These are phyloP conservation scores for Bradypus variegatus DNA, from an alignment of 2,797 vertebrate genomes.

Conservation along the genomic window DNA sequence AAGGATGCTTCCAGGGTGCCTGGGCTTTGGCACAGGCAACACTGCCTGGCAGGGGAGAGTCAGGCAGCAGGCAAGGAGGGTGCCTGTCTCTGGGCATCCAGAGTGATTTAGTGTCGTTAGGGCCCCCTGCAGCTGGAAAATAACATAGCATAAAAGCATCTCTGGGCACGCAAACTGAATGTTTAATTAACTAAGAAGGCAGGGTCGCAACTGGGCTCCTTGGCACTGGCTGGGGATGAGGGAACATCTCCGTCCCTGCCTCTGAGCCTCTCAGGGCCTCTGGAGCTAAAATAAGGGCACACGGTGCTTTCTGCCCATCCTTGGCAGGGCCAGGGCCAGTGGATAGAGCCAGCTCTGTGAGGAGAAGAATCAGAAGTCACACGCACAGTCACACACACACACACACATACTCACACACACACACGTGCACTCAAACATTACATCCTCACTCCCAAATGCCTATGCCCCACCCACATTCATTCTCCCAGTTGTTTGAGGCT, in stretches of 20 bases:
- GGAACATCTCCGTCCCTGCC: conserved; percentile 8
- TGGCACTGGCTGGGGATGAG: background rate
- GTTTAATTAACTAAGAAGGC: conserved; percentile 48
- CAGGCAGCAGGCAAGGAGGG: background rate
- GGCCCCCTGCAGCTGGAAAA: conserved; percentile 39
- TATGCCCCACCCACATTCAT: background rate
- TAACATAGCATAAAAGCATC: conserved; percentile 36
- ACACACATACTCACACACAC: background rate
- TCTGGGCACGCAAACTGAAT: conserved; percentile 1
- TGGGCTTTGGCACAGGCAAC: background rate
- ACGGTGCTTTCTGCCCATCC: background rate
- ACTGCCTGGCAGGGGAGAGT: background rate
- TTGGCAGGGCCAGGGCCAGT: background rate
- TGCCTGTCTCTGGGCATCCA: background rate
- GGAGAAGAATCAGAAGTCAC: background rate
- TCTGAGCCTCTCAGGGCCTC: background rate
- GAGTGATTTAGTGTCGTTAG: conserved; percentile 30
- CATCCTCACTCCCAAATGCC: background rate
- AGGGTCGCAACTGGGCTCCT: background rate
- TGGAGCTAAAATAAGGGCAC: background rate
- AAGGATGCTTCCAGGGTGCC: background rate
- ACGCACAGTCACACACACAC: background rate
- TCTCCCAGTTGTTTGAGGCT: background rate
- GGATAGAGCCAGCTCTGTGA: background rate
- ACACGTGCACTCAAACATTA: background rate